Conservation (phyloP, 1,140 invertebrate species). For the Leptinotarsa texana region DNA sequence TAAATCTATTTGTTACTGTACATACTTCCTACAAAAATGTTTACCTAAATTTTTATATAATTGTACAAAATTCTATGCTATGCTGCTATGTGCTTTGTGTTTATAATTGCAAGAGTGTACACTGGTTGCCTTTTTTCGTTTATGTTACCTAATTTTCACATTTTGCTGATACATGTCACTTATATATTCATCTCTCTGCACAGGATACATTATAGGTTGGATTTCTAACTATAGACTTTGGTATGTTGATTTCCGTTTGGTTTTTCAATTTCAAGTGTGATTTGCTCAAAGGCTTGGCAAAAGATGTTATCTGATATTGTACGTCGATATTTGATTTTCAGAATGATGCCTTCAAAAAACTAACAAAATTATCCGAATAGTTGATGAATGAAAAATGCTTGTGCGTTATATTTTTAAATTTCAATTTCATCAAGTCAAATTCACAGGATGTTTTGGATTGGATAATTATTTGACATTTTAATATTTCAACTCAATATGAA, state of each 20-base stretch:
- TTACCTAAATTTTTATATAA: background rate
- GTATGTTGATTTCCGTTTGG: conserved; percentile 21
- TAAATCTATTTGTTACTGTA: no score
- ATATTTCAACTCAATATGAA: no score
- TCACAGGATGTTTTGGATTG: no score
- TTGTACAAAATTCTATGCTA: background rate
- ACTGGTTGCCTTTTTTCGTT: conserved; percentile 48
- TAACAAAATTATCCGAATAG: no score
- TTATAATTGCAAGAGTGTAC: conserved; percentile 46
- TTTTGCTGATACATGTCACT: conserved; percentile 6
- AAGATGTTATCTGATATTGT: background rate
- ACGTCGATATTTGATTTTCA: background rate
- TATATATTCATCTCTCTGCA: conserved; percentile 33
- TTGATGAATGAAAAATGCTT: no score
- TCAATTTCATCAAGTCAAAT: no score
- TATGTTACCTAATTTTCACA: conserved; percentile 15
- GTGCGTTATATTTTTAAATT: no score
- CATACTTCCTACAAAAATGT: background rate
- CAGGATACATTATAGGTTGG: conserved; percentile 49
- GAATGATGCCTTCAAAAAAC: no score
- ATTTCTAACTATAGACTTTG: conserved; percentile 37
- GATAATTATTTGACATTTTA: no score
- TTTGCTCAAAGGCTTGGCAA: background rate
- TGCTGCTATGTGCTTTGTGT: conserved; percentile 9
- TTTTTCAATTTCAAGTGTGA: background rate